Percentiles rank a stretch among this genome's conserved stretches.
Conservation (phyloP, 1,140 invertebrate species). For the Neoseiulus cucumeris region DNA sequence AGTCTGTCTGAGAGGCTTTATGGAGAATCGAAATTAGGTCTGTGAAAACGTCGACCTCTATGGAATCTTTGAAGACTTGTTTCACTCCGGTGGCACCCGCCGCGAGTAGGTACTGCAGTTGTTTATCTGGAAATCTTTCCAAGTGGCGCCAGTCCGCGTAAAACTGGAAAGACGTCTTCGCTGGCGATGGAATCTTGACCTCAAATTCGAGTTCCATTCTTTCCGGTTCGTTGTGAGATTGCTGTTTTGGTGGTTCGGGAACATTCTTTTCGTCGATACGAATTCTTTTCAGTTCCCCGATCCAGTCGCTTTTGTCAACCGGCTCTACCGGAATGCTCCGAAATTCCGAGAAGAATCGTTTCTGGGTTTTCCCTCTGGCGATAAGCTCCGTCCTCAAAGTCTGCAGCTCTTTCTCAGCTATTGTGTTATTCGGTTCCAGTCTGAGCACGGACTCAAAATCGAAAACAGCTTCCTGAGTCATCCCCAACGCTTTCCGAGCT, state of each 20-base stretch:
- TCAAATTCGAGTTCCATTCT: conserved; percentile 31
- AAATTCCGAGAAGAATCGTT: not conserved
- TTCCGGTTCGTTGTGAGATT: conserved; percentile 26
- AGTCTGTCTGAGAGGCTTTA: conserved; percentile 18
- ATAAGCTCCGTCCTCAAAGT: conserved; percentile 23
- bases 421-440: conserved; percentile 47
- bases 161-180: conserved; percentile 27
- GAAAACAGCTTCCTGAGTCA: conserved; percentile 38
- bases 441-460: conserved; percentile 44
- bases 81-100: conserved; percentile 13
- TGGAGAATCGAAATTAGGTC: conserved; percentile 23
- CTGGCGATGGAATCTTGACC: conserved; percentile 16
- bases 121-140: conserved; percentile 22
- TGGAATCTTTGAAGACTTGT: conserved; percentile 24
- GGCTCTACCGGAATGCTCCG: not conserved
- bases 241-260: not conserved
- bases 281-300: not conserved
- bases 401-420: conserved; percentile 25
- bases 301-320: not conserved
- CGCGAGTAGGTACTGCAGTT: conserved; percentile 26
- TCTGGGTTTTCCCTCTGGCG: not conserved
- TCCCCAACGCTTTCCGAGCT: conserved; percentile 40
- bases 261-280: not conserved
- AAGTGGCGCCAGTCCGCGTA: conserved; percentile 28
- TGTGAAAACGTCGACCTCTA: conserved; percentile 26